Evolutionary conservation across 1,140 invertebrate species (phyloP).

Genomic region (Drosophila eugracilis): DNA sequence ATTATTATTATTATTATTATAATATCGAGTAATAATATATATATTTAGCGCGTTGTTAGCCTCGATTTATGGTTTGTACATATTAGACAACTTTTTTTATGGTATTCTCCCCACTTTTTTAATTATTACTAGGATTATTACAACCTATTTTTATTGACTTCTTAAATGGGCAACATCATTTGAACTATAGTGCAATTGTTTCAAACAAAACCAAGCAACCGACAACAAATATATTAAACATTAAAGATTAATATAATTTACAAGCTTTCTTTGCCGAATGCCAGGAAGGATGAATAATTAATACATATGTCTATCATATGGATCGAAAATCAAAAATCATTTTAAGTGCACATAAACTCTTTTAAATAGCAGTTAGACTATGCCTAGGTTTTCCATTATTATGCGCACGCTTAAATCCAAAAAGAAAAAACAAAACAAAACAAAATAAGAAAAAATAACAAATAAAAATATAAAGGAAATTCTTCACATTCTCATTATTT

Average conservation of each 20-base stretch:
- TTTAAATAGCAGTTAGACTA: constrained; percentile 61
- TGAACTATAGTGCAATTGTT: constrained; percentile 84
- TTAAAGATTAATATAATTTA: constrained; percentile 76
- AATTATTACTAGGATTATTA: constrained; percentile 62
- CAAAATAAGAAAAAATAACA: too few relatives aligned
- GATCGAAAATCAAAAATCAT: constrained; percentile 81
- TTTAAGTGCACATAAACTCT: constrained; percentile 77
- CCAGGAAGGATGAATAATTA: constrained; percentile 67
- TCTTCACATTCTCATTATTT: constrained; percentile 35
- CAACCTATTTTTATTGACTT: constrained; percentile 47
- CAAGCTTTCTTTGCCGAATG: constrained; percentile 77
- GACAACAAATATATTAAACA: constrained; percentile 66
- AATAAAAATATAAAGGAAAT: too few relatives aligned
- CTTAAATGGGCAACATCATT: constrained; percentile 77
- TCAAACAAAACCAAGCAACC: constrained; percentile 73
- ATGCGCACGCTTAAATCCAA: constrained; percentile 42
- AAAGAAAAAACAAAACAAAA: too few relatives aligned
- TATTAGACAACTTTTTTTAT: constrained; percentile 76
- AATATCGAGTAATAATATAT: constrained; percentile 29
- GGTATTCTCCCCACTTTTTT: constrained; percentile 41
- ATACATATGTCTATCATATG: constrained; percentile 26
- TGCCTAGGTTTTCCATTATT: constrained; percentile 57
- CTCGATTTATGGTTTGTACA: constrained; percentile 81
- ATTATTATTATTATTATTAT: constrained; percentile 50
- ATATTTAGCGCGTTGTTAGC: constrained; percentile 69